Evolutionary conservation across 92 coral and sea anemone genomes (phyloP), one percentile per base, ranked within the genome.

Genomic region (Heteractis magnifica): DNA sequence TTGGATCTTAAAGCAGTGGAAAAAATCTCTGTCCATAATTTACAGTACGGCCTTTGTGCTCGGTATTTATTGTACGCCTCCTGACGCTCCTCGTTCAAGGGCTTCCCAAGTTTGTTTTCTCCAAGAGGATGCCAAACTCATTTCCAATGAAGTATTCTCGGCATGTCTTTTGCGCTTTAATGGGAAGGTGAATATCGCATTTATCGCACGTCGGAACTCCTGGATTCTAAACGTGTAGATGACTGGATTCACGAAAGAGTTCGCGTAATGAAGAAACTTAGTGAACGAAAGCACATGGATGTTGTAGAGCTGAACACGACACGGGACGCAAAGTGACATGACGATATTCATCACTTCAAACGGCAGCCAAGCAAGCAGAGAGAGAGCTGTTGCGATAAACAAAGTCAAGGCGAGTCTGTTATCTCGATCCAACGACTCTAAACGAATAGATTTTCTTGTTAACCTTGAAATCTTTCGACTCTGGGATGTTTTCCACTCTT

Each of bases 261-360:
- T 82, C 3, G 86, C 79, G 44, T 82, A 82, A 65, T 82, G 86
- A 14, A 82, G 77, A 55, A 82, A 65, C 50, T 82, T 82, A 60
- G 86, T 82, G 3, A 82, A 53, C 8, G 72, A 82, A 16, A 82
- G 21, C 53, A 82, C 79, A 50, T 82, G 86, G 49, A 82, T 75
- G n/a, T 82, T 82, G 72, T 72, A 56, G 23, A 82, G 79, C 18
- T 82, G 58, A 4, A 56, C 79, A 10, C 86, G 77, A 51, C 86
- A 82, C 3, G 86, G 48, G 10, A 70, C 51, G 23, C 86, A 82
- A 21, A 82, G 59, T 14, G 79, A 82, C 23, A 82, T 6, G 23
- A 82, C 48, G 55, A 82, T 82, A 34, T 82, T 82, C 86, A 82
- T 82, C 21, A 82, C 59, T 82, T 82, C 86, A 50, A 82, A 82